Evolutionary conservation across 2,797 vertebrate species (phyloP), one percentile per base, ranked within the genome.

Genomic region (Picus viridis): DNA sequence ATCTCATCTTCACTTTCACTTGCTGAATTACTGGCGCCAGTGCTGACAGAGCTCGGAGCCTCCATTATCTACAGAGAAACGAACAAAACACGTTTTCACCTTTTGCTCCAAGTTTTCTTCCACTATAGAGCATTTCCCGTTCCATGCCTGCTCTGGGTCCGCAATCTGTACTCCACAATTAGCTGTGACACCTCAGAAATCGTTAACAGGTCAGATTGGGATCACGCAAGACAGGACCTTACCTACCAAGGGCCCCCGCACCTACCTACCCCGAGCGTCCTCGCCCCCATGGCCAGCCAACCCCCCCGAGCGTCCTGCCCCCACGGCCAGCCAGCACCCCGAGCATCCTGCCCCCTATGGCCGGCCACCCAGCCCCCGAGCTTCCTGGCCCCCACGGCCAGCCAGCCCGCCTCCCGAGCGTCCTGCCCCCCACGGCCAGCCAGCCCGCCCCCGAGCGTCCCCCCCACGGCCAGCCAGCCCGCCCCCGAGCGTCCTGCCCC

Each of bases 1-100:
- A 98, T 96, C 56, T 98, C 98, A 12, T 98, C 97, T 85, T 98
- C 98, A 6, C 90, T 96, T 78, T 97, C 97, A n/a, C 30, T 1
- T 9, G 91, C 8, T 2, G 90, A 76, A 20, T 87, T 61, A 29
- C 82, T 85, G 65, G 90, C 70, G 0, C 0, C 8, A 62, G 45
- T 7, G 12, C 23, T 71, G 20, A 76, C 29, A 56, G 97, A 68
- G 41, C 34, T 83, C 36, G 3, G 56, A 78, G 89, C 91, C 57
- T 97, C 98, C 97, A 98, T 97, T 91, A 95, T 69, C 97, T 97
- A 86, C 45, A 96, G 17, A 77, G 16, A 96, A 93, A 89, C 12
- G 95, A 84, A 19, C 73, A 92, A 86, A 92, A 78, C 34, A 89
- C 4, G 39, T 51, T 74, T 75, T 9, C 41, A 6, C 11, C 43